phyloP scores from a whole-genome alignment of 2,888 invertebrate species.

The Dorcus hopei region DNA sequence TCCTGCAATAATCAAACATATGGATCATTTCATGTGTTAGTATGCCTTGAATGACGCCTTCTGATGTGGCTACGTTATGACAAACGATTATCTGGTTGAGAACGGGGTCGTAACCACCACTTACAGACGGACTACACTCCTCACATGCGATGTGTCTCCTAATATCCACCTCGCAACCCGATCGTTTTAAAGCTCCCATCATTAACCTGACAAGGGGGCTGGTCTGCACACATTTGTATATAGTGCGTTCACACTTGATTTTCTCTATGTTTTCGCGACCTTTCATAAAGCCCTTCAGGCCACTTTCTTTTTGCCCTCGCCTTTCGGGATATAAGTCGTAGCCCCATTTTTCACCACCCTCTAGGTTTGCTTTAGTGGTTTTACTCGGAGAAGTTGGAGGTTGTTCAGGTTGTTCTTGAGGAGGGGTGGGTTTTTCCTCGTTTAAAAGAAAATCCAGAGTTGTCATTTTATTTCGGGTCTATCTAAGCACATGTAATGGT shows the following conservation, averaged over 20 bases:
- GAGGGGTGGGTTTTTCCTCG: too few species aligned
- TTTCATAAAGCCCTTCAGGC: slow-evolving; percentile 42
- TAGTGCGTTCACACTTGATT: slow-evolving; percentile 76
- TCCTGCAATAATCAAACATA: slow-evolving; percentile 92
- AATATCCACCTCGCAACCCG: slow-evolving; percentile 79
- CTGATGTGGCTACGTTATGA: slow-evolving; percentile 73
- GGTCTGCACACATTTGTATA: slow-evolving; percentile 69
- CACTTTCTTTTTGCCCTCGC: slow-evolving; percentile 61
- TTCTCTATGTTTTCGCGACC: slow-evolving; percentile 69
- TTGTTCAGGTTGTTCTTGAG: too few species aligned
- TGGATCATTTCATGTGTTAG: slow-evolving; percentile 92
- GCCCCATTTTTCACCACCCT: slow-evolving; percentile 56
- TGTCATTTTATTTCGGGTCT: too few species aligned
- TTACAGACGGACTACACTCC: slow-evolving; percentile 77
- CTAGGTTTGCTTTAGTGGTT: slow-evolving; percentile 4
- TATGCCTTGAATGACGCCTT: slow-evolving; percentile 74
- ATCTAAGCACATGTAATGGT: too few species aligned
- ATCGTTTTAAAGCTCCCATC: slow-evolving; percentile 77
- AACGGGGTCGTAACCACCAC: slow-evolving; percentile 87
- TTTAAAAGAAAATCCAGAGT: too few species aligned
- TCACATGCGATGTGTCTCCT: slow-evolving; percentile 90
- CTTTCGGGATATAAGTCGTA: slow-evolving; percentile 84
- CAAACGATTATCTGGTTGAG: slow-evolving; percentile 88
- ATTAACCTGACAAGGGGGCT: slow-evolving; percentile 81
- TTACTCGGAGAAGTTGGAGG: too few species aligned